Evolutionary conservation across 1,140 invertebrate species (phyloP).

Genomic region (Drosophila asahinai): DNA sequence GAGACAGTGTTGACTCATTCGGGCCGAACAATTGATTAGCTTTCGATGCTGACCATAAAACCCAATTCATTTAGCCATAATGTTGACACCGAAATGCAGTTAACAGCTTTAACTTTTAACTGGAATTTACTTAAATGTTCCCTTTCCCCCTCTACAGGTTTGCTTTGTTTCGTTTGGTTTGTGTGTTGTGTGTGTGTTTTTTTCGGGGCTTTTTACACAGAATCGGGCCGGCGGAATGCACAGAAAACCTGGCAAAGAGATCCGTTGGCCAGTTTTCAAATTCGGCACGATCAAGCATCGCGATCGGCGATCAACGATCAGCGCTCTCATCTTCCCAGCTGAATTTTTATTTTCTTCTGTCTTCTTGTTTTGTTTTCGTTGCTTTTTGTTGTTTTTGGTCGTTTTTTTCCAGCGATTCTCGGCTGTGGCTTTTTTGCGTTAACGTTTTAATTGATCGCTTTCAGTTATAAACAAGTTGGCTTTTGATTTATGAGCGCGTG

Average conservation of each 20-base stretch:
- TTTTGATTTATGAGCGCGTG: constrained; percentile 81
- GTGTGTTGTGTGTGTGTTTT: constrained; percentile 18
- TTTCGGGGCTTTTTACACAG: constrained; percentile 44
- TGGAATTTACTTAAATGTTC: constrained; percentile 65
- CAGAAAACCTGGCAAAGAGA: constrained; percentile 29
- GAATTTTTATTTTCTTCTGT: constrained; percentile 52
- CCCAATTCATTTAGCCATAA: constrained; percentile 72
- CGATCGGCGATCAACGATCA: constrained; percentile 54
- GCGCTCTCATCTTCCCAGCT: constrained; percentile 60
- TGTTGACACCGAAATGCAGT: constrained; percentile 77
- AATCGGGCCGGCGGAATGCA: constrained; percentile 75
- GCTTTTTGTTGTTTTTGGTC: constrained; percentile 10
- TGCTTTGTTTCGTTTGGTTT: constrained; percentile 23
- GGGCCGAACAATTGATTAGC: constrained; percentile 71
- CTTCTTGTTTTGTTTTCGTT: constrained; percentile 11
- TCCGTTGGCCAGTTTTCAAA: constrained; percentile 65
- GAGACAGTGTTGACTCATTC: constrained; percentile 63
- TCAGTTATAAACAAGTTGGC: constrained; percentile 82
- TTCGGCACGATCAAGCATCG: constrained; percentile 78
- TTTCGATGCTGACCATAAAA: constrained; percentile 67
- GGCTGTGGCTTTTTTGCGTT: constrained; percentile 72
- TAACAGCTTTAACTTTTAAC: constrained; percentile 65
- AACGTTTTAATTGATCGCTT: constrained; percentile 83
- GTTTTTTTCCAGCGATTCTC: constrained; percentile 14
- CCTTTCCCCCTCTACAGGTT: constrained; percentile 7